Percentiles rank a stretch among this genome's conserved stretches.
These are phyloP conservation scores for Dicyrtoma fusca DNA, from an alignment of 2,888 invertebrate species.

Conservation along the genomic window DNA sequence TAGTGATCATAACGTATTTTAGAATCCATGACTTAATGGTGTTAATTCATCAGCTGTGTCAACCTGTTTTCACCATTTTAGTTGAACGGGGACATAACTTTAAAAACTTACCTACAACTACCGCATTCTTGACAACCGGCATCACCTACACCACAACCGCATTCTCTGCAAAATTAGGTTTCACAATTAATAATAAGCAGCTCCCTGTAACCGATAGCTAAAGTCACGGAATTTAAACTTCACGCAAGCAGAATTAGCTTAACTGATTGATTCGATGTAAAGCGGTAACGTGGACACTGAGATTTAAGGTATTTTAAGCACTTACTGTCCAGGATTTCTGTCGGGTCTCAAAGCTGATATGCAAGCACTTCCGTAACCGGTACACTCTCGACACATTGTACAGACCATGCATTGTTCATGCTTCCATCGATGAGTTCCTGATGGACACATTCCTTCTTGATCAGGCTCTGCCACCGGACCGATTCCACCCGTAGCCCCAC, in stretches of 20 bases:
- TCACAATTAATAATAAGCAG: too few species aligned
- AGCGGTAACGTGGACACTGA: not conserved
- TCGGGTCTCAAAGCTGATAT: conserved; percentile 75
- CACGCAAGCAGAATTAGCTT: not conserved
- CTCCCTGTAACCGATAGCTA: too few species aligned
- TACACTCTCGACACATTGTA: conserved; percentile 87
- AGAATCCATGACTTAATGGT: too few species aligned
- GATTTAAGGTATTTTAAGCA: conserved; percentile 56
- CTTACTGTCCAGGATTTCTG: conserved; percentile 84
- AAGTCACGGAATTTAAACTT: too few species aligned
- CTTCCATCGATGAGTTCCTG: conserved; percentile 77
- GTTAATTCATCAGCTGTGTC: too few species aligned
- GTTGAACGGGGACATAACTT: too few species aligned
- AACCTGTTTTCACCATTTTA: too few species aligned
- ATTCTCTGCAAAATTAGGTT: conserved; percentile 68
- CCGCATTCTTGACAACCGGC: conserved; percentile 93
- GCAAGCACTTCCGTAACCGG: conserved; percentile 86
- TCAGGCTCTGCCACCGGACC: conserved; percentile 63
- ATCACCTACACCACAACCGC: conserved; percentile 94
- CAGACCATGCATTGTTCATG: conserved; percentile 86
- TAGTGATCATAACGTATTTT: too few species aligned
- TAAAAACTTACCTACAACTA: conserved; percentile 59
- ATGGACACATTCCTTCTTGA: conserved; percentile 67
- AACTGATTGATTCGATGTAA: not conserved
- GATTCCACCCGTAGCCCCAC: conserved; percentile 53